Evolutionary conservation across 2,797 vertebrate species (phyloP), one percentile per base, ranked within the genome.

Genomic region (Astyanax mexicanus): DNA sequence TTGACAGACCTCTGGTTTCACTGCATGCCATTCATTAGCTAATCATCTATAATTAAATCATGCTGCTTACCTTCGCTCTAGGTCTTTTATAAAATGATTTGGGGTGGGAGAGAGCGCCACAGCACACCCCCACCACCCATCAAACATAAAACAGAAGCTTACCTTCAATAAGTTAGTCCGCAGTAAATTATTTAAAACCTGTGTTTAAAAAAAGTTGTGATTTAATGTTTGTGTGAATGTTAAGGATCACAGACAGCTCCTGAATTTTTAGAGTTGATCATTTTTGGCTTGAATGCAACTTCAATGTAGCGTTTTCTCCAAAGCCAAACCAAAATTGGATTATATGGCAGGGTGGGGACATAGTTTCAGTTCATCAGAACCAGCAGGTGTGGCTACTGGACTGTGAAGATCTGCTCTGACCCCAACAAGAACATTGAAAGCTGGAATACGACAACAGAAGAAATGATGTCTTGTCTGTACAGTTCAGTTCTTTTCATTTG

Each of bases 11-110:
- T n/a, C 61, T 70, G 27, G 49, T 17, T 52, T 9, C 8, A n/a
- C 66, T 21, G 71, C 23, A 17, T 54, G 75, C 10, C 29, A 61
- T 60, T 58, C 44, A 76, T 80, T 80, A 80, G 35, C 44, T 35
- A 67, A 77, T 69, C 6, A 8, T 66, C 21, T 25, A 11, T 58
- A 37, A 77, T 80, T 62, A 40, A n/a, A 65, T 55, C 2, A 32
- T 32, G 17, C 44, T 58, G 38, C 10, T 64, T 23, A 32, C 44
- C 25, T 52, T 12, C 9, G 3, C 23, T 54, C 13, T n/a, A 51
- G 40, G 42, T 38, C 4, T 15, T 3, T 3, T 62, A n/a, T 29
- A 32, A 40, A 38, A 23, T 8, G 9, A 3, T 29, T 6, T 6
- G 15, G 23, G 55, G 25, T 29, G 13, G 25, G 25, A 32, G 54